Evolutionary conservation across 2,113 vertebrate genomes (phyloP), one percentile per base, ranked within the genome.

Genomic region (Tylochromis polylepis): DNA sequence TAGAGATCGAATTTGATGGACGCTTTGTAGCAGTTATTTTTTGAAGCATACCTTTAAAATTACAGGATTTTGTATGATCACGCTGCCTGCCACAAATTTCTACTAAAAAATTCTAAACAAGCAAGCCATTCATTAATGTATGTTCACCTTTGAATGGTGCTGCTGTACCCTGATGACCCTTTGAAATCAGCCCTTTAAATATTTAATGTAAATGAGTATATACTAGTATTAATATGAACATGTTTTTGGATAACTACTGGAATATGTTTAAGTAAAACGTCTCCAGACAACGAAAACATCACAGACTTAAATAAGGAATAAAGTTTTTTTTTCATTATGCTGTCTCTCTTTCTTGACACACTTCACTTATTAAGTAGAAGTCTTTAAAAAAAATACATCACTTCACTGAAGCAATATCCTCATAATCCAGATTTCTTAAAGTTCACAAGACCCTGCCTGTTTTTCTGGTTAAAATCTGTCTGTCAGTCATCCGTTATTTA

Each of bases 401-500:
- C 58, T 65, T 81, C 62, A 77, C 16, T 78, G 60, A 55, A 62
- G 82, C 79, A 57, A 46, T 72, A 82, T 38, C 18, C 41, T 55
- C 46, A 41, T 83, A 81, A 90, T 90, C 56, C 77, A 77, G 31
- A 72, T 86, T 79, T 86, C 81, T 82, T 77, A 51, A 78, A 89
- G 65, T 92, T 88, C 57, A 41, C 79, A 49, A 81, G 81, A 38
- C 60, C 57, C 85, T 41, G 88, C 46, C 87, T 93, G 93, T 94
- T 93, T 94, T 88, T 89, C 91, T 91, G 91, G 89, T 95, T 86
- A 84, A 82, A 90, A 81, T 91, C 84, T 53, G 78, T 91, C 94
- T 88, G 86, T 93, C 89, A 92, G 85, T 88, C 53, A 15, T 59
- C 12, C 34, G 67, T 92, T 95, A 95, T 95, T 95, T 95, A 95